Evolutionary conservation across 1,140 invertebrate species (phyloP), one percentile per base, ranked within the genome.

Genomic region (Leptinotarsa lineolata): DNA sequence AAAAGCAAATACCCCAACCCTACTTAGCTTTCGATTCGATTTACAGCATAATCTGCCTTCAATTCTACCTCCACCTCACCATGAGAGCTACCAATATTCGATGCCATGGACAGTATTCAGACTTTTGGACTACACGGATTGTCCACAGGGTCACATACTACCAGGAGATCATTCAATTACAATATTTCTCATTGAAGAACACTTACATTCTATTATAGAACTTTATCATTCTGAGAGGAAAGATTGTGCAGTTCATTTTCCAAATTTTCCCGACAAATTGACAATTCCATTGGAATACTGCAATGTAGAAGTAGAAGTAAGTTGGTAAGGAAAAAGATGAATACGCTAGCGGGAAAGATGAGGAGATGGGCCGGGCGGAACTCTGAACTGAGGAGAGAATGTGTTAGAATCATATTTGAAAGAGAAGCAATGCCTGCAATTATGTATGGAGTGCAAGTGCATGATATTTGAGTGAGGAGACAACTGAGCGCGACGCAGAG

Each of bases 51-150:
- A 96, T 85, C 88, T 99, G 71, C 97, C 97, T 5, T 87, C 90
- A 64, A 93, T 99, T 75, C 86, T 92, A 61, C 91, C 94, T n/a
- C 94, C 95, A 4, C 94, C 95, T 0, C 96, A 99, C 86, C 93
- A 97, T 84, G 93, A 96, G 79, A 90, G 90, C 30, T 94, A 92
- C 82, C 86, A 89, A 21, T 98, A 99, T 86, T 96, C 97, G 2
- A 91, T 97, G 88, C 94, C 95, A 0, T 91, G 92, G 81, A 94
- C 96, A 4, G 93, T 96, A 8, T 97, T 94, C 87, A 90, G 94
- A 59, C 94, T 99, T 91, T 99, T 99, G 88, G 97, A 99, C 86
- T 98, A 99, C 82, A 98, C 97, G 4, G 97, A 99, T 86, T 98
- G 97, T 82, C 96, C 97, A 12, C 97, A 98, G 86, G 95, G 92